phyloP scores from a whole-genome alignment of 2,888 invertebrate species.

The Caenorhabditis macrosperma region DNA sequence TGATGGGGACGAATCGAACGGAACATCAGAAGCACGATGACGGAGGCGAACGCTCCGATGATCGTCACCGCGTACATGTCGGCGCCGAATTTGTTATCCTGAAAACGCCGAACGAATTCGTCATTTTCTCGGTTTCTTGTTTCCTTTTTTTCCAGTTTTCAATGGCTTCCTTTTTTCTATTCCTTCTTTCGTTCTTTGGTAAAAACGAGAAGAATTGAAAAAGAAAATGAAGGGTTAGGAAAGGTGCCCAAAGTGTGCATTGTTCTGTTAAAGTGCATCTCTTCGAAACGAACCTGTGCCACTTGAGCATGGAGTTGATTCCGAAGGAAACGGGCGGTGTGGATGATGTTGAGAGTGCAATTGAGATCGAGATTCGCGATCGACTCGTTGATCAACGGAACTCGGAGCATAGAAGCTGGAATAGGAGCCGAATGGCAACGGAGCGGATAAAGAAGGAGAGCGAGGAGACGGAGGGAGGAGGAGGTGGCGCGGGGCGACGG shows the following conservation, averaged over 20 bases:
- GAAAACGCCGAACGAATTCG: slow-evolving; percentile 24
- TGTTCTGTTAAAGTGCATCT: too few species aligned
- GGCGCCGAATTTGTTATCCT: slow-evolving; percentile 55
- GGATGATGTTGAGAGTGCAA: slow-evolving; percentile 40
- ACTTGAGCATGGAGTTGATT: slow-evolving; percentile 37
- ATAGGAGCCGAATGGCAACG: not conserved
- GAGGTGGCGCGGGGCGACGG: not conserved
- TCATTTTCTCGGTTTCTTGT: slow-evolving; percentile 13
- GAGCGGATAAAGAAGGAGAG: not conserved
- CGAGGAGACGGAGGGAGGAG: slow-evolving; percentile 11
- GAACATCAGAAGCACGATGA: slow-evolving; percentile 60
- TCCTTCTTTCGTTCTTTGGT: not conserved
- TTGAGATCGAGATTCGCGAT: slow-evolving; percentile 19
- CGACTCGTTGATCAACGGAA: slow-evolving; percentile 23
- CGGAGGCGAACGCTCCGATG: slow-evolving; percentile 60
- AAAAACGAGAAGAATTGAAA: not conserved
- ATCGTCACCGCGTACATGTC: slow-evolving; percentile 61
- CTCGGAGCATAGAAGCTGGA: slow-evolving; percentile 17
- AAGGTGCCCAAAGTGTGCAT: too few species aligned
- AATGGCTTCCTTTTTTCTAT: slow-evolving; percentile 12
- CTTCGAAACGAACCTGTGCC: slow-evolving; percentile 35
- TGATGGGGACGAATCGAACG: slow-evolving; percentile 57
- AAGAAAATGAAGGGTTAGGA: not conserved
- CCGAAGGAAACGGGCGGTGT: slow-evolving; percentile 27
- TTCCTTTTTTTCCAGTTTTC: not conserved